phyloP scores from a whole-genome alignment of 2,888 invertebrate species.

The Pristionchus mayeri region DNA sequence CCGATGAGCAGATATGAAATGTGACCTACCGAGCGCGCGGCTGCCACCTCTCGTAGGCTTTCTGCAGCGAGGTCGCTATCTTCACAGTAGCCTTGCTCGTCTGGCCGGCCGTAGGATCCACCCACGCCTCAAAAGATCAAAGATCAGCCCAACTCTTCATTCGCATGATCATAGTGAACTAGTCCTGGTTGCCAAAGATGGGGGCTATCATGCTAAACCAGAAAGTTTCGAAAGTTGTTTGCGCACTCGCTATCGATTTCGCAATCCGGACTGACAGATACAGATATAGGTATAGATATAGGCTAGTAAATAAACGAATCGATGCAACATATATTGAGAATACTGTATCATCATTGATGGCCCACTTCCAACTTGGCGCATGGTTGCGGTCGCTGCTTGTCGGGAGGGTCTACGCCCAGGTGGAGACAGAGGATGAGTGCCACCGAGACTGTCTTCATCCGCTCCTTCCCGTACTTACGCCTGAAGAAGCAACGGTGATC shows the following conservation, averaged over 20 bases:
- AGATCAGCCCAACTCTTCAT: no score
- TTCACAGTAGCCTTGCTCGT: conserved; percentile 85
- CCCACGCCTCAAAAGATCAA: conserved; percentile 33
- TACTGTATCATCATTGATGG: neutral
- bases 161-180: no score
- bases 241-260: no score
- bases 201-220: no score
- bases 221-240: no score
- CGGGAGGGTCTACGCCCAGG: conserved; percentile 99
- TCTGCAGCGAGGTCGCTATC: conserved; percentile 91
- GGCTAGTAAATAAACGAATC: no score
- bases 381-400: conserved; percentile 93
- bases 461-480: conserved; percentile 67
- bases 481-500: neutral
- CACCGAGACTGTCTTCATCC: conserved; percentile 99
- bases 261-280: no score
- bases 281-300: no score
- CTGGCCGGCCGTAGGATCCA: conserved; percentile 86
- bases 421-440: conserved; percentile 96
- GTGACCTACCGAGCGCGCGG: conserved; percentile 84
- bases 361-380: conserved; percentile 88
- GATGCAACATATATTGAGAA: neutral
- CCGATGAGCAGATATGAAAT: neutral
- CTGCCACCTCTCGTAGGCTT: conserved; percentile 98
- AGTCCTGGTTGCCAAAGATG: no score